Evolutionary conservation across 2,113 vertebrate genomes (phyloP).

Genomic region (Thymallus thymallus): DNA sequence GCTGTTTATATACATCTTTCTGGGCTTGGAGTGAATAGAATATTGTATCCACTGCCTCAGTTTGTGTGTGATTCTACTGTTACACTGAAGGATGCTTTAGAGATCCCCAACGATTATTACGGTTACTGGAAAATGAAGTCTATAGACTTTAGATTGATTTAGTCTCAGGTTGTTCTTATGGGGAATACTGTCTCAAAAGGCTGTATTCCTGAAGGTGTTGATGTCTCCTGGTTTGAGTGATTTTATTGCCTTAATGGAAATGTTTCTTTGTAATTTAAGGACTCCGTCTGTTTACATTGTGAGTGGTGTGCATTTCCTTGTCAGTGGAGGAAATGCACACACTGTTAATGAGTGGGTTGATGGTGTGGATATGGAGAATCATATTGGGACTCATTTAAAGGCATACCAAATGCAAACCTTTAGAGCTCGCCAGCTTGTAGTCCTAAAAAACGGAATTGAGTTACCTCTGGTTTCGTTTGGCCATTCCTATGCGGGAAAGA

Average conservation of each 20-base stretch:
- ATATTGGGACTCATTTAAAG: conserved; percentile 20
- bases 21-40: neutral
- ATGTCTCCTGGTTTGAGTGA: conserved; percentile 12
- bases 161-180: conserved; percentile 25
- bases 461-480: no score
- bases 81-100: neutral
- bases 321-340: conserved; percentile 28
- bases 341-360: neutral
- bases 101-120: conserved; percentile 13
- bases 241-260: conserved; percentile 51
- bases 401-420: neutral
- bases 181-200: conserved; percentile 12
- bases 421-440: neutral
- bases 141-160: conserved; percentile 12
- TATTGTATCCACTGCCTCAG: neutral
- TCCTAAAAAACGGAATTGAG: no score
- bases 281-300: conserved; percentile 30
- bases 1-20: neutral
- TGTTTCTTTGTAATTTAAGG: conserved; percentile 15
- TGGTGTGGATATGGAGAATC: conserved; percentile 13
- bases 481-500: no score
- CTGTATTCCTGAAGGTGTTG: neutral
- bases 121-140: conserved; percentile 4
- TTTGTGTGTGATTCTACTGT: conserved; percentile 12
- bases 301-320: no score